Percentiles rank a stretch among this genome's conserved stretches.
Evolutionary conservation across 2,888 invertebrate species (phyloP).

Genomic region (Dicranocentrus wangi): DNA sequence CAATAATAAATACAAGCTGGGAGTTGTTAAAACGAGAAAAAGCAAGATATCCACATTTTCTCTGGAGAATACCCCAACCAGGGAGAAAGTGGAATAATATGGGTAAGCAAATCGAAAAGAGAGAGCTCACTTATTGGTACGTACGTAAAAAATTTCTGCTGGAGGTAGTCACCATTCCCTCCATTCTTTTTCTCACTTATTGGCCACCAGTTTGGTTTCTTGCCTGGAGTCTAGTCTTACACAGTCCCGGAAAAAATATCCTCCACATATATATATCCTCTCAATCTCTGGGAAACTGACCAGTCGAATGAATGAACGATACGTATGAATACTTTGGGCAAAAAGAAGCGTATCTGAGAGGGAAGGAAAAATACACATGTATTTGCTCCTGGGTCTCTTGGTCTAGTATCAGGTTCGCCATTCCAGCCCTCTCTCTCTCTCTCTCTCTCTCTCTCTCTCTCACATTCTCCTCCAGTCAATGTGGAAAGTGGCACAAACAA

Average conservation of each 20-base stretch:
- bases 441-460: not conserved
- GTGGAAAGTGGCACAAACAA: conserved; percentile 20
- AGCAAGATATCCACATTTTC: not conserved
- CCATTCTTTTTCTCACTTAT: not conserved
- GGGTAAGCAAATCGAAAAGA: conserved; percentile 1
- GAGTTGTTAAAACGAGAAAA: not conserved
- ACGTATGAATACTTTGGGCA: no score
- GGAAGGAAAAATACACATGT: no score
- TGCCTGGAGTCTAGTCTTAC: no score
- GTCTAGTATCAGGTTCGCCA: no score
- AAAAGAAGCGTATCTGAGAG: no score
- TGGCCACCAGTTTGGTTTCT: not conserved
- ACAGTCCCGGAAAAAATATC: no score
- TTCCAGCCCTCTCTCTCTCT: no score
- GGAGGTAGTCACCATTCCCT: no score
- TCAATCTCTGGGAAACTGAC: not conserved
- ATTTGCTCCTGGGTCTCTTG: no score
- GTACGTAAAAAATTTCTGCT: no score
- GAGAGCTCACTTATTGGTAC: conserved; percentile 19
- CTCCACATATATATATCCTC: no score
- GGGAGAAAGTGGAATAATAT: not conserved
- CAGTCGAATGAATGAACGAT: not conserved
- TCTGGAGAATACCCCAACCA: not conserved
- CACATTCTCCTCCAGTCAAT: not conserved
- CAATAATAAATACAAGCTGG: conserved; percentile 24